Conservation (phyloP, 2,888 invertebrate genomes). For the Eristalis intricaria region DNA sequence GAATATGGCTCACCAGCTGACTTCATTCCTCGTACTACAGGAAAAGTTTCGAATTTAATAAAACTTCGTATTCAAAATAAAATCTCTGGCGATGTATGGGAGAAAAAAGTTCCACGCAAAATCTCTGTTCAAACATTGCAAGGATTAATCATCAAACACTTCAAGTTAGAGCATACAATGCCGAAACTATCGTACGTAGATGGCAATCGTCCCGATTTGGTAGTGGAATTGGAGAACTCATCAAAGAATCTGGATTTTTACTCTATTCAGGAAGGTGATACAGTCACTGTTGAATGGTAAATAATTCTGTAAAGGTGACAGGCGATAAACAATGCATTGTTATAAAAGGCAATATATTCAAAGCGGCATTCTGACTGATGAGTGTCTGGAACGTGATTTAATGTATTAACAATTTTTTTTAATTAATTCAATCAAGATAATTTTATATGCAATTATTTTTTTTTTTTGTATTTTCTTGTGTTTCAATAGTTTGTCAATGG, state of each 20-base stretch:
- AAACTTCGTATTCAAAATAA: slow-evolving; percentile 83
- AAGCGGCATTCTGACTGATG: slow-evolving; percentile 25
- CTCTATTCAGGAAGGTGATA: slow-evolving; percentile 92
- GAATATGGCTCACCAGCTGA: slow-evolving; percentile 93
- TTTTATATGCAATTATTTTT: slow-evolving; percentile 18
- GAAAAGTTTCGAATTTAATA: slow-evolving; percentile 87
- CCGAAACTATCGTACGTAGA: slow-evolving; percentile 82
- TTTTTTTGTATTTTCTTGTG: neutral
- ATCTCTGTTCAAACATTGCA: slow-evolving; percentile 92
- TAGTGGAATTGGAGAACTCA: slow-evolving; percentile 90
- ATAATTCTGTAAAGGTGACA: neutral
- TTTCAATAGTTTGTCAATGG: slow-evolving; percentile 29
- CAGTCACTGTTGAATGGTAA: slow-evolving; percentile 86
- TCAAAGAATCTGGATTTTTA: slow-evolving; percentile 92
- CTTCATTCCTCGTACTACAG: slow-evolving; percentile 84
- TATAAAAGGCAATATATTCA: slow-evolving; percentile 41
- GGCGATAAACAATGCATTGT: slow-evolving; percentile 1
- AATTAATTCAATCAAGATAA: slow-evolving; percentile 10
- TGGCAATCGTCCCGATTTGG: slow-evolving; percentile 84
- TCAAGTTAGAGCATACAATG: slow-evolving; percentile 82
- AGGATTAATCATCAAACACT: slow-evolving; percentile 89
- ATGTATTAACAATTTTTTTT: slow-evolving; percentile 48
- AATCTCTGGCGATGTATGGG: slow-evolving; percentile 82
- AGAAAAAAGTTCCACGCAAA: slow-evolving; percentile 88
- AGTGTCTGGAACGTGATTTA: slow-evolving; percentile 54